Base-by-base conservation (phyloP, 2,113 vertebrate genomes). In the Theristicus caerulescens region DNA sequence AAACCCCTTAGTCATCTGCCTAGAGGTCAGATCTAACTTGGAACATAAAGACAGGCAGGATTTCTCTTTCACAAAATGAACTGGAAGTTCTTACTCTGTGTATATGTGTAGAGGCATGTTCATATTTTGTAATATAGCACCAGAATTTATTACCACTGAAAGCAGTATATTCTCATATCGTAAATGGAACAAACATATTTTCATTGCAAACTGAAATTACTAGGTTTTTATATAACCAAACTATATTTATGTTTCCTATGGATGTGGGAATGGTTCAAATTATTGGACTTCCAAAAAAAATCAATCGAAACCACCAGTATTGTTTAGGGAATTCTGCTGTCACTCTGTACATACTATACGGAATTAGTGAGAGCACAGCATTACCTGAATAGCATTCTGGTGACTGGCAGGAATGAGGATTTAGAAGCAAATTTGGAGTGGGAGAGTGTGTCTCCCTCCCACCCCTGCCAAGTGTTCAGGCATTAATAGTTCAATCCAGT, bases 281-380 rank as follows among this genome's bases (percentile, higher is more conserved):
- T 21, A 86, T 13, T 66, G 3, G 15, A 18, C 12, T 82, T 69
- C 27, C 20, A 42, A 58, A 82, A 73, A 90, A 25, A 3, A 13
- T 4, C 21, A 58, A 49, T 46, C 51, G 21, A 67, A 88, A 38
- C 14, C 16, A 54, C 3, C 3, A 46, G 8, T 32, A 32, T 69
- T 82, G 24, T 88, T 83, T 29, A 54, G 49, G 34, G 31, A 65
- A 19, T 92, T 71, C 14, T 7, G 14, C 38, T 93, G 87, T 83
- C 5, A 12, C 18, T 85, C 70, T 26, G 12, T 40, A 32, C 3
- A 0, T 51, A 9, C 1, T 5, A 2, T 26, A n/a, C 1, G 4
- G 58, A 93, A 73, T 77, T 58, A 46, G 15, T 38, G 25, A 64
- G 42, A 87, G 27, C 27, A 25, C 13, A 49, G 57, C 11, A 19